A percentile compares a stretch with the other conserved stretches of the same genome.
Conservation (phyloP, 2,797 vertebrate species). For the Adrianichthys oophorus region DNA sequence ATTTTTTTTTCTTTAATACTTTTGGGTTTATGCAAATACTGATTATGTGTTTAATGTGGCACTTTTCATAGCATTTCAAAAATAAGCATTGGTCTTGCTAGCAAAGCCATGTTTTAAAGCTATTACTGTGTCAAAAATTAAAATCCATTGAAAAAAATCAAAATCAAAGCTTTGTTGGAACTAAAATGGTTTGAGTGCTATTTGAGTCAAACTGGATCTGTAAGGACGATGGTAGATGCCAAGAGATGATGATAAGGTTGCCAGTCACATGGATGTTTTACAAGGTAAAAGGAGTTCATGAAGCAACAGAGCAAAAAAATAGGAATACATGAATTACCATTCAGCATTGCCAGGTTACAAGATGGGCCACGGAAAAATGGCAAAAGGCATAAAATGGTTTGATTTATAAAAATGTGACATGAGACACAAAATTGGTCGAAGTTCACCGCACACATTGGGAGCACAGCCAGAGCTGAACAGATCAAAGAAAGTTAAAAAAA, state of each 20-base stretch:
- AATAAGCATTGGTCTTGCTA: too few relatives aligned
- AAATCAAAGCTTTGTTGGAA: background rate
- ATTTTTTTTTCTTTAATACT: too few relatives aligned
- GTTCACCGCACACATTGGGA: constrained; percentile 7
- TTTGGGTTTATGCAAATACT: too few relatives aligned
- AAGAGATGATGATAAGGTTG: constrained; percentile 12
- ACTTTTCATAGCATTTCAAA: too few relatives aligned
- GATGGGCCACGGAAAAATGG: background rate
- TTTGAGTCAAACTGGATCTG: constrained; percentile 1
- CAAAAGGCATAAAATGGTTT: constrained; percentile 7
- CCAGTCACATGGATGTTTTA: background rate
- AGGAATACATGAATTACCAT: background rate
- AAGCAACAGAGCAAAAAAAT: background rate
- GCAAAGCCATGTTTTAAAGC: too few relatives aligned
- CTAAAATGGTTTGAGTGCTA: background rate
- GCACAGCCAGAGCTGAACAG: constrained; percentile 5
- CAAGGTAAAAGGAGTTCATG: constrained; percentile 1
- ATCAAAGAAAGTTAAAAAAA: constrained; percentile 35
- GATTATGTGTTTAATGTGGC: too few relatives aligned
- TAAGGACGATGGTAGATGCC: constrained; percentile 7
- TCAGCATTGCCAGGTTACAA: background rate
- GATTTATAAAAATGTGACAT: constrained; percentile 10
- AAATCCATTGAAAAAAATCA: too few relatives aligned
- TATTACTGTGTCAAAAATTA: too few relatives aligned
- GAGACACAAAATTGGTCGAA: constrained; percentile 14